A percentile compares a stretch with the other conserved stretches of the same genome.
Conservation (phyloP, 2,888 invertebrate species). For the Cheilosia soror region DNA sequence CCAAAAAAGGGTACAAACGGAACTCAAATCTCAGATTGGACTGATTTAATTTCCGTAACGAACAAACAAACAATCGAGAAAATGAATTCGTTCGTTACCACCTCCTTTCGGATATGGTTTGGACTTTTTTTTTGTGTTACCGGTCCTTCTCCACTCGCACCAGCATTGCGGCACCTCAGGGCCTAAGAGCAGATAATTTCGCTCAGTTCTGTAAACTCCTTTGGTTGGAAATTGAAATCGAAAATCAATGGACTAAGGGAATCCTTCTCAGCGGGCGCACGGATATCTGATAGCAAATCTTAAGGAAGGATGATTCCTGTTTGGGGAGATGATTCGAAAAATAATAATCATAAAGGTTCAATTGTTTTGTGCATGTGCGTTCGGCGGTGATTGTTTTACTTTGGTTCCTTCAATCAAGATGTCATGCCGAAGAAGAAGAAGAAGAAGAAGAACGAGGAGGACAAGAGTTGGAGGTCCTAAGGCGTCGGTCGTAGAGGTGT, state of each 20-base stretch:
- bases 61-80: constrained; percentile 66
- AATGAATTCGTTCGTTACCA: constrained; percentile 69
- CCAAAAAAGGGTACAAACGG: constrained; percentile 17
- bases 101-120: constrained; percentile 40
- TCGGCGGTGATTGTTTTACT: constrained; percentile 46
- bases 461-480: constrained; percentile 4
- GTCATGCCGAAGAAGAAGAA: background rate
- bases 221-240: constrained; percentile 61
- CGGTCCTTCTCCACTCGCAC: constrained; percentile 24
- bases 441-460: background rate
- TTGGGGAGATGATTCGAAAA: constrained; percentile 26
- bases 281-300: constrained; percentile 49
- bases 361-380: constrained; percentile 64
- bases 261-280: constrained; percentile 30
- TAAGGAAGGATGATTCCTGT: constrained; percentile 24
- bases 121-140: background rate
- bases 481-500: constrained; percentile 14
- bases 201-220: constrained; percentile 40
- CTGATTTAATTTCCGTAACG: constrained; percentile 71
- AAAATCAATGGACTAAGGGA: constrained; percentile 57
- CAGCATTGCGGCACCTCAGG: constrained; percentile 47
- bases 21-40: constrained; percentile 48
- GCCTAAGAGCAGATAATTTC: constrained; percentile 48
- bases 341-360: constrained; percentile 67
- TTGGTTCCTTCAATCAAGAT: constrained; percentile 56